Conservation (phyloP, 2,113 vertebrate species). For the Zootoca vivipara region DNA sequence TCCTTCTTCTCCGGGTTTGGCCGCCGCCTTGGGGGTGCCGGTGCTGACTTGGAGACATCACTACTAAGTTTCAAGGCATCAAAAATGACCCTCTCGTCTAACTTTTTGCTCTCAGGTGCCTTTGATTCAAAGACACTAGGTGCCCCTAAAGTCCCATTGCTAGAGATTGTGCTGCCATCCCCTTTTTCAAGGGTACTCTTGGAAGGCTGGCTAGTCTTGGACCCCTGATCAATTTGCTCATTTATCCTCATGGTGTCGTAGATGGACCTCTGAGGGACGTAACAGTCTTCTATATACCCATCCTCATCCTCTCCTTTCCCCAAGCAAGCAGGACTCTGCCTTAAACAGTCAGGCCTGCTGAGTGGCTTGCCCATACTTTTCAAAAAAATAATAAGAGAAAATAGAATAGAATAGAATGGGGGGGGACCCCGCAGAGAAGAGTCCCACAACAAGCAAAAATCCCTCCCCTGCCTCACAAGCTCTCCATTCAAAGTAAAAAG, state of each 20-base stretch:
- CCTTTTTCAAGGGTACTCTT: conserved; percentile 89
- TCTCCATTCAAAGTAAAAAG: conserved; percentile 37
- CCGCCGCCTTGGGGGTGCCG: conserved; percentile 86
- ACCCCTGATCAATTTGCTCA: conserved; percentile 97
- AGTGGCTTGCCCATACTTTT: conserved; percentile 95
- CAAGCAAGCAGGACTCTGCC: conserved; percentile 93
- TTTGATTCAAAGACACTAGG: conserved; percentile 84
- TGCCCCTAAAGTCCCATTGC: conserved; percentile 92
- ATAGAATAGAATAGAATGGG: not conserved
- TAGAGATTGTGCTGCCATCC: conserved; percentile 92
- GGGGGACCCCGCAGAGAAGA: not conserved
- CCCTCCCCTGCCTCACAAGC: conserved; percentile 17
- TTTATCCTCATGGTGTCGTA: conserved; percentile 99
- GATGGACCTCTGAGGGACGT: conserved; percentile 97
- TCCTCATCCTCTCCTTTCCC: conserved; percentile 97
- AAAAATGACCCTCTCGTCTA: conserved; percentile 96
- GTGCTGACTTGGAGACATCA: conserved; percentile 84
- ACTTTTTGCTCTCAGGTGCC: conserved; percentile 77
- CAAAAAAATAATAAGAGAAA: not conserved
- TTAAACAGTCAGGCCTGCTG: conserved; percentile 96
- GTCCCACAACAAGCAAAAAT: not conserved
- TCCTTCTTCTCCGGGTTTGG: conserved; percentile 86
- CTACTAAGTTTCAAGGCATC: conserved; percentile 95
- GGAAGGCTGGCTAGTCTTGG: conserved; percentile 92
- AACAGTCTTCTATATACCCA: conserved; percentile 98